A percentile compares a stretch with the other conserved stretches of the same genome.
These are phyloP conservation scores for Pasiphila rectangulata DNA, from an alignment of 2,888 invertebrate genomes.

Conservation along the genomic window DNA sequence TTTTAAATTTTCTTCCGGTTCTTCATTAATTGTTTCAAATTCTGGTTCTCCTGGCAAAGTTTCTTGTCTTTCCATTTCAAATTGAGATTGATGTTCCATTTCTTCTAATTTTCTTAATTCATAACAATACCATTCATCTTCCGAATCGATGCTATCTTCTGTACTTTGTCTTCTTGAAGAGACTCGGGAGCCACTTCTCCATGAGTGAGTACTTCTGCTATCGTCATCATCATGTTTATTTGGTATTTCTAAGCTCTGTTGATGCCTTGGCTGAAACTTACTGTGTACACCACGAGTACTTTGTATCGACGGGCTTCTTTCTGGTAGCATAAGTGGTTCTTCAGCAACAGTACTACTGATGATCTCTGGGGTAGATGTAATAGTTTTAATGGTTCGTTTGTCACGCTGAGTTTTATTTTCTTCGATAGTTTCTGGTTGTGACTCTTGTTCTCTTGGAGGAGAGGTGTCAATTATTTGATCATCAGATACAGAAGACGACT, in stretches of 20 bases:
- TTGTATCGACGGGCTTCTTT: conserved; percentile 84
- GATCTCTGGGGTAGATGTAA: conserved; percentile 63
- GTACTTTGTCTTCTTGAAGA: conserved; percentile 94
- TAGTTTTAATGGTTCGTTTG: conserved; percentile 50
- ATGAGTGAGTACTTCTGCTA: conserved; percentile 92
- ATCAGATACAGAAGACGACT: conserved; percentile 86
- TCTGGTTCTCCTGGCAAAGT: conserved; percentile 82
- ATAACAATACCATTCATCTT: conserved; percentile 96
- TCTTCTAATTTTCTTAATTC: conserved; percentile 92
- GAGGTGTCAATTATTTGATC: conserved; percentile 82
- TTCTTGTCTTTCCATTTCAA: conserved; percentile 83
- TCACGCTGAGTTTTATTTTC: conserved; percentile 51
- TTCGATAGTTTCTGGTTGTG: conserved; percentile 48
- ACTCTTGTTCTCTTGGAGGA: conserved; percentile 57
- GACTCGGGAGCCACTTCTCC: conserved; percentile 91
- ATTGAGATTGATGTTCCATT: conserved; percentile 87
- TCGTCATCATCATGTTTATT: conserved; percentile 90
- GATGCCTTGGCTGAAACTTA: conserved; percentile 84
- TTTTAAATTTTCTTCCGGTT: conserved; percentile 85
- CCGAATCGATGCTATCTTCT: conserved; percentile 95
- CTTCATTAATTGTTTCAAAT: conserved; percentile 73
- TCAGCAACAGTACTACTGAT: conserved; percentile 65
- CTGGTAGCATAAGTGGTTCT: conserved; percentile 75
- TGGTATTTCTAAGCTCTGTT: conserved; percentile 90
- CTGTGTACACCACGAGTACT: conserved; percentile 81